phyloP scores from a whole-genome alignment of 2,888 invertebrate species.

The Ennomos fuscantarius region DNA sequence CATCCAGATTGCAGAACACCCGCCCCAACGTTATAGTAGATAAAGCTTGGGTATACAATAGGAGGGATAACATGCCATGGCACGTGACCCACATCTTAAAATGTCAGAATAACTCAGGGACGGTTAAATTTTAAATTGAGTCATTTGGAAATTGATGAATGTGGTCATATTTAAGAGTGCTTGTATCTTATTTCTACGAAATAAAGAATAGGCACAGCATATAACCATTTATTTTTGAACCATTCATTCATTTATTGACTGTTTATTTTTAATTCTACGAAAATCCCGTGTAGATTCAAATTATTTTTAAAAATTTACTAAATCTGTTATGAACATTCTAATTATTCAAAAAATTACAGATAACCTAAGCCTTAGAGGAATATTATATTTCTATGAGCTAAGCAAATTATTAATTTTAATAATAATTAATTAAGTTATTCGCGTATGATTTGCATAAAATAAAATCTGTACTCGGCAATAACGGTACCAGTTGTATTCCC shows the following conservation, averaged over 20 bases:
- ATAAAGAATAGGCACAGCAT: no score
- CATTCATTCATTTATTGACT: no score
- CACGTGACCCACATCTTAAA: conserved; percentile 60
- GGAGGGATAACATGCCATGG: conserved; percentile 37
- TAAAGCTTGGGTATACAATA: conserved; percentile 31
- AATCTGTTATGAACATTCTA: no score
- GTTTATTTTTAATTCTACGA: no score
- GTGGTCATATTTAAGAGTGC: conserved; percentile 5
- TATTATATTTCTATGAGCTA: no score
- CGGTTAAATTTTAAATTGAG: conserved; percentile 27
- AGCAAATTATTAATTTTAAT: no score
- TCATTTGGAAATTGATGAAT: conserved; percentile 31
- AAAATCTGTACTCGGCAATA: conserved; percentile 45
- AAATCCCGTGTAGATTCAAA: no score
- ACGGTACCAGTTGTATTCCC: conserved; percentile 51
- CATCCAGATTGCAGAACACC: no score
- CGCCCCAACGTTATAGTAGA: not conserved
- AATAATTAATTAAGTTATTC: not conserved
- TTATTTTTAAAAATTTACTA: no score
- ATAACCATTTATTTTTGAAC: no score
- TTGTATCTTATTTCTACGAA: no score
- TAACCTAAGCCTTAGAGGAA: no score
- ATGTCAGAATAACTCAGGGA: conserved; percentile 34
- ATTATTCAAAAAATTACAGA: not conserved
- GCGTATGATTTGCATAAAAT: conserved; percentile 32